Evolutionary conservation across 2,888 invertebrate species (phyloP), one percentile per base, ranked within the genome.

Genomic region (Drosophila mimetica): DNA sequence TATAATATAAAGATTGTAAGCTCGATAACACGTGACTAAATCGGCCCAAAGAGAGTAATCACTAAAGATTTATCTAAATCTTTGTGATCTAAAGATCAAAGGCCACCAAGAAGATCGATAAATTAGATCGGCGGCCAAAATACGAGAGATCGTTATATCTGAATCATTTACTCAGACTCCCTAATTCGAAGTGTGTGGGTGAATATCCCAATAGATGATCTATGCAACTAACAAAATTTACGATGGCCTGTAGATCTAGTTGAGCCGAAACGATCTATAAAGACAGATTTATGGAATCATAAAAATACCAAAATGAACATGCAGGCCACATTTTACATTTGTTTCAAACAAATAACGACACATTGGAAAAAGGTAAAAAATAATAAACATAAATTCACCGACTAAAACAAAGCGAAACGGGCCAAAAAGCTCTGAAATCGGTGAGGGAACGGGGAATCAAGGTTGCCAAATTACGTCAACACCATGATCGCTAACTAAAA

Each of bases 401-500:
- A 76, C 48, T 41, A 72, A 53, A 22, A 59, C 48, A 46, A 66
- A 66, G 51, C 20, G 28, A 54, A 13, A 20, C 36, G 32, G 50
- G 39, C 57, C 57, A 50, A 74, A 41, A 63, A 41, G n/a, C 28
- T 30, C 44, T 22, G 32, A 42, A 52, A 18, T 57, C 58, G 34
- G 36, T 34, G 39, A 30, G 69, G 47, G 44, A 50, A 22, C 28
- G 59, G 74, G 80, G 78, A 86, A 86, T 86, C 82, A 82, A 82
- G 82, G 82, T 82, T 82, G 82, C 82, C 82, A 86, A 83, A 82
- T 82, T 83, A 86, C 82, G 82, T 82, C 82, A 82, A 86, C 82
- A 73, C 67, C 61, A 72, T 65, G 80, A 86, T 86, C 78, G 70
- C 72, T 53, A 76, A 71, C 82, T 76, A 86, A 86, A 82, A 85